Base-by-base conservation (phyloP, 92 coral and sea anemone species). In the Palythoa heliodiscus region DNA sequence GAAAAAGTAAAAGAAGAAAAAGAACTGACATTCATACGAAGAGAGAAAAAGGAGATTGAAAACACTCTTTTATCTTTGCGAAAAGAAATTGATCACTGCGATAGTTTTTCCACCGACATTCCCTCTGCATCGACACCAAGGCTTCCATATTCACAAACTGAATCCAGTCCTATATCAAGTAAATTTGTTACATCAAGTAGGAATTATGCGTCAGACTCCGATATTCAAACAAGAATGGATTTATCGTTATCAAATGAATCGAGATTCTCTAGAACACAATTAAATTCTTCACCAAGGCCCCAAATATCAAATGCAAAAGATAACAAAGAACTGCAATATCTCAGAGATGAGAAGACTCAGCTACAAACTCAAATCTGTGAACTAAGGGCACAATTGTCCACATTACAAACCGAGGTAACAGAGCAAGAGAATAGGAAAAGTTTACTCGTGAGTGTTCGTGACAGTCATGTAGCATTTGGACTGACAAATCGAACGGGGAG, bases 301-400 rank as follows among this genome's bases (percentile, higher is more conserved):
- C 60, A 47, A 23, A 22, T 47, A 67, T 64, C 84, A 67, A 80
- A 20, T 25, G 52, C 43, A 24, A 80, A 47, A n/a, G 95, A 79
- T 25, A 86, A 88, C 81, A 92, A 90, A 48, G 93, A 90, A 11
- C 40, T 92, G 16, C 76, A 55, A 13, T 86, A 78, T 74, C 53
- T 94, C 70, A 82, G 82, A 83, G 91, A 91, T 35, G 93, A 95
- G 73, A 95, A 89, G 77, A 67, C 55, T 20, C 91, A 93, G 61
- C 89, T 97, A 13, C 92, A 95, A 37, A 84, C 87, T 81, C 94
- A 97, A 86, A 87, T 97, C 13, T 82, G 75, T n/a, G 93, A 91
- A 80, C 67, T 97, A 89, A 82, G 95, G 52, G 87, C 75, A 10
- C 91, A 88, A 64, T 72, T 91, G 82, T 91, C 93, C 58, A 91